Percentiles rank a stretch among this genome's conserved stretches.
phyloP scores from a whole-genome alignment of 2,113 vertebrate species.

The Phainopepla nitens region DNA sequence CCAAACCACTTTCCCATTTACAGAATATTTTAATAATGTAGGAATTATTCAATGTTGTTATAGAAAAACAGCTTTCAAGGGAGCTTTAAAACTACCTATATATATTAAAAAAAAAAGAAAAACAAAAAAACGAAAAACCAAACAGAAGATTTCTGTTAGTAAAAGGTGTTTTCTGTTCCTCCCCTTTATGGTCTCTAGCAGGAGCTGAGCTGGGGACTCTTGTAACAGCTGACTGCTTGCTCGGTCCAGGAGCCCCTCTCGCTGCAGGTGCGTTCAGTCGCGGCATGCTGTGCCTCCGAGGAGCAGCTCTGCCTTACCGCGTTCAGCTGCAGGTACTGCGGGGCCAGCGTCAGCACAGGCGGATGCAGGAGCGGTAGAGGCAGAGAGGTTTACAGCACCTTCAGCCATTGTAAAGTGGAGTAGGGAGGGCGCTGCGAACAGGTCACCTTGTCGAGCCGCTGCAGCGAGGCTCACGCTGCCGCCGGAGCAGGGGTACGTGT shows the following conservation, averaged over 20 bases:
- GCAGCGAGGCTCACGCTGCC: background rate
- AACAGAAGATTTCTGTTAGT: background rate
- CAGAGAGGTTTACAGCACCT: background rate
- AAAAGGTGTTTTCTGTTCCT: background rate
- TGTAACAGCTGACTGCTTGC: rapidly evolving
- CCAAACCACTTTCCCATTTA: background rate
- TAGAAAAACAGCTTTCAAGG: background rate
- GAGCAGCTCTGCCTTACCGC: background rate
- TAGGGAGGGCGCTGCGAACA: rapidly evolving
- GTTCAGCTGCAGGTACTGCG: background rate
- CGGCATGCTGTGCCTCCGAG: background rate
- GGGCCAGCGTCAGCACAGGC: rapidly evolving
- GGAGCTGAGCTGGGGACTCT: background rate
- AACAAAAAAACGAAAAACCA: too few species aligned
- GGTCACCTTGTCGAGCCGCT: background rate
- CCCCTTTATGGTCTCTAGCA: background rate
- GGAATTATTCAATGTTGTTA: background rate
- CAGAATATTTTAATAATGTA: background rate
- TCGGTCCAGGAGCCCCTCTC: background rate
- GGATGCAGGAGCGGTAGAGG: background rate
- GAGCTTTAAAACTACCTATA: background rate
- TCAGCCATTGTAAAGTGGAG: rapidly evolving
- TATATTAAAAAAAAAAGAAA: background rate
- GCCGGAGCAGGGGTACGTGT: rapidly evolving
- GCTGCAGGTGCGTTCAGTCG: background rate